Base-by-base conservation (phyloP, 2,797 vertebrate species). In the Lacerta viridis region DNA sequence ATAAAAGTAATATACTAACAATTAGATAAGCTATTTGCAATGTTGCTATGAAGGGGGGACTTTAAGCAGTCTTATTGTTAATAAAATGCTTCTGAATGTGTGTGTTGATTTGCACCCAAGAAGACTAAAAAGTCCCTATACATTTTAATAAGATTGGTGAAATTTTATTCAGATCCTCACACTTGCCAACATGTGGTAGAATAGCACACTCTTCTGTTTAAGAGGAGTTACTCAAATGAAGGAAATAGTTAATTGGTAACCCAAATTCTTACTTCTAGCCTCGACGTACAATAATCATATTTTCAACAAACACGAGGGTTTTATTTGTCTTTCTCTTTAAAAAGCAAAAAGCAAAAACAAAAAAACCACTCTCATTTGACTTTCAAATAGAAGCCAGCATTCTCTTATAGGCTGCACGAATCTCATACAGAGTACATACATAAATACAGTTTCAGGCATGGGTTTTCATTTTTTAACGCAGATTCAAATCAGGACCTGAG, bases 141-240 rank as follows among this genome's bases (percentile, higher is more conserved):
- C 95, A 96, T 96, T 97, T 97, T 96, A 96, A 96, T 96, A 94
- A 95, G 95, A 92, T 95, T 96, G 97, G 94, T 95, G 94, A 95
- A 95, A 97, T 97, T 95, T 96, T 95, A 96, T 97, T 96, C 95
- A 95, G 96, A 95, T 96, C 92, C 95, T 96, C 94, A 93, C 95
- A 90, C 94, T 96, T 97, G 95, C 95, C 95, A 96, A 97, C 96
- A 96, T 95, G 95, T 92, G 96, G 96, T 96, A 94, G 96, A 97
- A 97, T 95, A 97, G 97, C 97, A 98, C 97, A 97, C 97, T 97
- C 97, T 98, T 97, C 97, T 96, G 97, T 98, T 94, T 95, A 97
- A 96, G 96, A 96, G 92, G 96, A 97, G 96, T 97, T 96, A 97
- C 94, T 97, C 95, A 95, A 95, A 94, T 90, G 92, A 92, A 96